Evolutionary conservation across 2,888 invertebrate genomes (phyloP), one percentile per base, ranked within the genome.

Genomic region (Spodoptera exigua): DNA sequence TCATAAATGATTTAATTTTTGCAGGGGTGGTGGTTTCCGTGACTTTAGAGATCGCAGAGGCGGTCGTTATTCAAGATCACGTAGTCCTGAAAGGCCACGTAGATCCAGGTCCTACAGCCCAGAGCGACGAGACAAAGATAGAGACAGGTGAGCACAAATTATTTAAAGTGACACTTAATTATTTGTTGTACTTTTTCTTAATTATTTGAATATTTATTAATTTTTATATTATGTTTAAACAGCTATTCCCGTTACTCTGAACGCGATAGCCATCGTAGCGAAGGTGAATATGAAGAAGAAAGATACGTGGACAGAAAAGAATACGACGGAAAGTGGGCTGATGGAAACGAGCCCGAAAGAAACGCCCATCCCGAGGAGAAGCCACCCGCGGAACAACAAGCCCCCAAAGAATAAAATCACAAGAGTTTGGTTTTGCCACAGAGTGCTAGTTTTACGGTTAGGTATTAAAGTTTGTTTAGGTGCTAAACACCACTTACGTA

Each of bases 1-100:
- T 12, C 32, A 34, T 37, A 7, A 12, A 43, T 32, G 14, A 14
- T 2, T 17, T 47, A n/a, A 37, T 11, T 60, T 46, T 39, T 54
- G 52, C 45, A 64, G 32, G 80, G 83, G 86, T 18, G 92, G 94
- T n/a, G 93, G 93, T 3, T 96, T 95, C 88, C 95, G 96, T 34
- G 96, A 96, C 83, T 96, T 96, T 88, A 95, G 96, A 60, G 96
- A 96, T 79, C 89, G 96, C 4, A 93, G 96, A 46, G 96, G 96
- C 32, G 96, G 88, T 0, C 85, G 94, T 9, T 93, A 93, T 81
- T 93, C 95, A 16, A 89, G 95, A 70, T 96, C 96, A 52, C 95
- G 97, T 40, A 95, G 95, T 72, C 95, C 95, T 11, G 94, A 93
- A 59, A 79, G 92, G 44, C 79, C 89, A 40, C 91, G 95, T 63